Conservation (phyloP, 92 coral and sea anemone species). For the Diadumene lineata region DNA sequence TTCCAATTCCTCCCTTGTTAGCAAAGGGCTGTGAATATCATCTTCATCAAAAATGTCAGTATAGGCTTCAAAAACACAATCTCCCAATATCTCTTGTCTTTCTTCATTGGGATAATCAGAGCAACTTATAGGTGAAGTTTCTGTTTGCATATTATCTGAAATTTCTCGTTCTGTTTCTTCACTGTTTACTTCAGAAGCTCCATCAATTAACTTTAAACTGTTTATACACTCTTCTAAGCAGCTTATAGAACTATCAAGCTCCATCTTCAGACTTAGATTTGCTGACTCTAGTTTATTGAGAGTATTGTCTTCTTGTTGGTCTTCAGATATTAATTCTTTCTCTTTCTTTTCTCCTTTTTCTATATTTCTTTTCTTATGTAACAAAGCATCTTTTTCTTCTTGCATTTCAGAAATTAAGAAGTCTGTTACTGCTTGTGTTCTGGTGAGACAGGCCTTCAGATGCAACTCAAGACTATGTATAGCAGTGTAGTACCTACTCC, state of each 20-base stretch:
- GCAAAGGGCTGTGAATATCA: slow-evolving; percentile 19
- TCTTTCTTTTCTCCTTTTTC: no score
- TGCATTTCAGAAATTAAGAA: slow-evolving; percentile 34
- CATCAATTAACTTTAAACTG: slow-evolving; percentile 33
- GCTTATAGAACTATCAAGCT: slow-evolving; percentile 60
- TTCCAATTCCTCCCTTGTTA: slow-evolving; percentile 61
- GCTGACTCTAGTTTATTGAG: slow-evolving; percentile 37
- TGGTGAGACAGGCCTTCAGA: slow-evolving; percentile 68
- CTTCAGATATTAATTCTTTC: background rate
- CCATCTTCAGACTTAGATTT: slow-evolving; percentile 51
- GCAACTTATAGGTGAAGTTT: background rate
- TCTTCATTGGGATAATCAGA: slow-evolving; percentile 2
- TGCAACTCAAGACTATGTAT: slow-evolving; percentile 86
- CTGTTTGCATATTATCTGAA: slow-evolving; percentile 6
- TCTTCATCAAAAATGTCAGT: slow-evolving; percentile 63
- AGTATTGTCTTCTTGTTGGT: background rate
- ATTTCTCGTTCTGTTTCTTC: slow-evolving; percentile 4
- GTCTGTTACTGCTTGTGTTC: slow-evolving; percentile 43
- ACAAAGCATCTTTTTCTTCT: slow-evolving; percentile 4
- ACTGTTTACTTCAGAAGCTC: slow-evolving; percentile 9
- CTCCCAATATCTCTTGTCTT: slow-evolving; percentile 21
- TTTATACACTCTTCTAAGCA: slow-evolving; percentile 81
- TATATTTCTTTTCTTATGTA: background rate
- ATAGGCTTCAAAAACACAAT: slow-evolving; percentile 86
- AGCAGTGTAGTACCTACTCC: slow-evolving; percentile 56